Evolutionary conservation across 2,113 vertebrate genomes (phyloP), one percentile per base, ranked within the genome.

Genomic region (Australoheros scitulus): DNA sequence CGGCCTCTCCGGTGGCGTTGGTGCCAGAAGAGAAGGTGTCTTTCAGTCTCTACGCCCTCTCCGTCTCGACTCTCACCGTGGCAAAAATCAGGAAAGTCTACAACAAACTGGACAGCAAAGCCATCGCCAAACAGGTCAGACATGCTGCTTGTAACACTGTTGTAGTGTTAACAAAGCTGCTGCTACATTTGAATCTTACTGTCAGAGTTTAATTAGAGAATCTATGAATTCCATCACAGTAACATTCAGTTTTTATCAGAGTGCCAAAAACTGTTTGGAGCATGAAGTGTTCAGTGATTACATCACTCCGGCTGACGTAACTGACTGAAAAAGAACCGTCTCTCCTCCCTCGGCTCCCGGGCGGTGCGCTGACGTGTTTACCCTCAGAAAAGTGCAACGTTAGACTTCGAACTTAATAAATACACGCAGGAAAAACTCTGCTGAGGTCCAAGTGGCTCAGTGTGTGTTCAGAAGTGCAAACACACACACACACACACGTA

Each of bases 41-140:
- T 9, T 98, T 99, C 92, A 98, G 98, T 38, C 96, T 99, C 20
- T 99, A 96, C 60, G 97, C 97, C 0, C 95, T 98, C 41, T 99
- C 98, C 0, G 97, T 98, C 77, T 98, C 97, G 15, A 95, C 97
- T 2, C 96, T 99, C 64, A 99, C 98, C 1, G 97, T 99, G 82
- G 98, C 98, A 76, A 98, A 97, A 91, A 99, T 99, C 92, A 95
- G 98, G 81, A 99, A 99, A 86, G 95, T 97, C 81, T 99, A 99
- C 94, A 99, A 99, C 95, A 99, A 99, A 68, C 90, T 99, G 93
- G 98, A 99, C 84, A 99, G 97, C 94, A 99, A 99, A 94, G 97
- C 98, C 90, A 98, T 99, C 57, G 98, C 98, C 61, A 99, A 99
- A 74, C 98, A 99, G 97, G 98, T 99, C 68, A 86, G 87, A 80